A percentile compares a stretch with the other conserved stretches of the same genome.
Evolutionary conservation across 2,113 vertebrate species (phyloP).

Genomic region (Pithys albifrons): DNA sequence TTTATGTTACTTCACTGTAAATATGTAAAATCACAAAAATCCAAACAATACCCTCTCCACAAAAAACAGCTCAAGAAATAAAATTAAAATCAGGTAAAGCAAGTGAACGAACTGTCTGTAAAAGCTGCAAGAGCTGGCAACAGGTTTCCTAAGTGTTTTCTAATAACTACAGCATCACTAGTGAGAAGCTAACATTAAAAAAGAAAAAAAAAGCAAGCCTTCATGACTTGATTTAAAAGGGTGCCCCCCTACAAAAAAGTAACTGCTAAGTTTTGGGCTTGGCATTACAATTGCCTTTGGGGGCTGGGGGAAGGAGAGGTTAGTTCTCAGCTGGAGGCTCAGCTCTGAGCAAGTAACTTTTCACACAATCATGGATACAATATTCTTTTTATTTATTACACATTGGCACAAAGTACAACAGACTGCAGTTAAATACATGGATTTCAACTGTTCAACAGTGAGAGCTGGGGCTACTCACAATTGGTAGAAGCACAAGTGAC

Average conservation of each 20-base stretch:
- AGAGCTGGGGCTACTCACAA: conserved; percentile 52
- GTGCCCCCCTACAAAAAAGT: not conserved
- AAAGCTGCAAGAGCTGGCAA: not conserved
- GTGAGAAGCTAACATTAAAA: not conserved
- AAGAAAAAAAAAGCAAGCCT: not conserved
- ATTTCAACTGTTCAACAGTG: conserved; percentile 53
- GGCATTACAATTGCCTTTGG: not conserved
- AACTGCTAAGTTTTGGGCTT: not conserved
- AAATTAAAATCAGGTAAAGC: not conserved
- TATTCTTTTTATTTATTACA: conserved; percentile 11
- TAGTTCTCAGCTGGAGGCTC: conserved; percentile 15
- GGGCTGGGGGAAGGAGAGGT: not conserved
- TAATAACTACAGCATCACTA: not conserved
- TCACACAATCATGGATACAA: not conserved
- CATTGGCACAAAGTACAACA: conserved; percentile 3
- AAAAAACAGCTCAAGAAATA: not conserved
- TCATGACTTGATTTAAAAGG: not conserved
- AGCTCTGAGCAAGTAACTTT: not conserved
- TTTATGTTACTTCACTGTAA: not conserved
- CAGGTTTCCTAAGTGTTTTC: not conserved
- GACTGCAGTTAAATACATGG: conserved; percentile 47
- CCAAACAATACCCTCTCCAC: not conserved
- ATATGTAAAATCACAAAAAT: not conserved
- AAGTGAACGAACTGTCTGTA: not conserved
- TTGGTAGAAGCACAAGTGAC: conserved; percentile 59